Conservation (phyloP, 2,888 invertebrate genomes). For the Notodromas monacha region DNA sequence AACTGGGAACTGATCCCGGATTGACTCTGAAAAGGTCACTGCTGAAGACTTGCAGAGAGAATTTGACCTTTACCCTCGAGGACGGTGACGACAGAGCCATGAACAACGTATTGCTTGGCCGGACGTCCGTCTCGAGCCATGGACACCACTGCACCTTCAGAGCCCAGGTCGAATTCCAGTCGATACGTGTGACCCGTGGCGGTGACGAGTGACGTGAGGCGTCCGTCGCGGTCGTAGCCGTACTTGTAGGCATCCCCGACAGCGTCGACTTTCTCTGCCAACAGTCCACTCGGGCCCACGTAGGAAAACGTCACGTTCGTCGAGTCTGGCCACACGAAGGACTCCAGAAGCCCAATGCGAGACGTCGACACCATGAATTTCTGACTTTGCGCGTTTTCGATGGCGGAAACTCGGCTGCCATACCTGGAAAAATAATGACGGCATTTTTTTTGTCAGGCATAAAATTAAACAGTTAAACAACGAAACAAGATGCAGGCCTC, state of each 20-base stretch:
- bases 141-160: conserved; percentile 58
- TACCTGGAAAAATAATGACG: too few species aligned
- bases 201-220: conserved; percentile 48
- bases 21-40: too few species aligned
- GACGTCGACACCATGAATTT: conserved; percentile 69
- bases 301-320: conserved; percentile 78
- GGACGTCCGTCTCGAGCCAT: conserved; percentile 34
- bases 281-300: conserved; percentile 52
- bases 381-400: conserved; percentile 69
- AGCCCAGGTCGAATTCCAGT: conserved; percentile 52
- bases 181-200: conserved; percentile 75
- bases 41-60: too few species aligned
- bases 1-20: too few species aligned
- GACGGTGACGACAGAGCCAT: too few species aligned
- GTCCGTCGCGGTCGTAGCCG: conserved; percentile 58
- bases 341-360: conserved; percentile 62
- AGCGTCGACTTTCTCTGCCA: conserved; percentile 32
- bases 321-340: conserved; percentile 63
- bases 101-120: too few species aligned
- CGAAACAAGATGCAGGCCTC: too few species aligned
- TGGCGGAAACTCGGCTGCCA: too few species aligned
- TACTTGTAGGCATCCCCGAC: conserved; percentile 40
- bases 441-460: too few species aligned
- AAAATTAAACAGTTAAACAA: too few species aligned
- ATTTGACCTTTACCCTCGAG: too few species aligned